Percentiles rank a stretch among this genome's conserved stretches.
Conservation (phyloP, 2,888 invertebrate genomes). For the Lutraria lutraria region DNA sequence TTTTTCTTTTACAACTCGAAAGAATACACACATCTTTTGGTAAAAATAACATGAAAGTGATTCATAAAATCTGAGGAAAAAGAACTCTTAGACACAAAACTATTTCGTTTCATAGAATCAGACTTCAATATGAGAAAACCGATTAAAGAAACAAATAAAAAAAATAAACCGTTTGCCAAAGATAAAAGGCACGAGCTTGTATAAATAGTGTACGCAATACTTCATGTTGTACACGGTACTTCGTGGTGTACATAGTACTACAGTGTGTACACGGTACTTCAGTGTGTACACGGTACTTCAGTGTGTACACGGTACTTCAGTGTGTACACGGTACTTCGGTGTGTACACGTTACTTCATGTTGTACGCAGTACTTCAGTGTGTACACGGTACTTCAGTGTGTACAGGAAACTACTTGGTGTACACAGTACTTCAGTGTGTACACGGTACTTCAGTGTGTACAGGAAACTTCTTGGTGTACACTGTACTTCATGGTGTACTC, state of each 20-base stretch:
- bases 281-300: background rate
- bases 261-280: background rate
- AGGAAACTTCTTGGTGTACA: too few relatives aligned
- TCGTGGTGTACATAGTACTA: background rate
- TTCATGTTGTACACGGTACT: background rate
- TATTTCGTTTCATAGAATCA: background rate
- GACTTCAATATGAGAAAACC: background rate
- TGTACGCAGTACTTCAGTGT: background rate
- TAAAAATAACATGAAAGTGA: background rate
- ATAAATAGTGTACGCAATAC: background rate
- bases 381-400: background rate
- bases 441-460: background rate
- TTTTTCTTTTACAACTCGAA: background rate
- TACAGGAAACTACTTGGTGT: background rate
- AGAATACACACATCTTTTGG: background rate
- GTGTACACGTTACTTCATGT: background rate
- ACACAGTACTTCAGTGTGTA: background rate
- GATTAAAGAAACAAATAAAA: background rate
- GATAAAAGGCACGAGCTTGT: constrained; percentile 5
- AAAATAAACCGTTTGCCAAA: background rate
- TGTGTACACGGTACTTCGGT: background rate
- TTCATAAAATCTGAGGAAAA: background rate
- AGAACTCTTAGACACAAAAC: background rate
- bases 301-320: background rate
- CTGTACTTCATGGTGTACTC: background rate